These are phyloP conservation scores for Drosophila insularis DNA, from an alignment of 1,140 invertebrate genomes.

Conservation along the genomic window DNA sequence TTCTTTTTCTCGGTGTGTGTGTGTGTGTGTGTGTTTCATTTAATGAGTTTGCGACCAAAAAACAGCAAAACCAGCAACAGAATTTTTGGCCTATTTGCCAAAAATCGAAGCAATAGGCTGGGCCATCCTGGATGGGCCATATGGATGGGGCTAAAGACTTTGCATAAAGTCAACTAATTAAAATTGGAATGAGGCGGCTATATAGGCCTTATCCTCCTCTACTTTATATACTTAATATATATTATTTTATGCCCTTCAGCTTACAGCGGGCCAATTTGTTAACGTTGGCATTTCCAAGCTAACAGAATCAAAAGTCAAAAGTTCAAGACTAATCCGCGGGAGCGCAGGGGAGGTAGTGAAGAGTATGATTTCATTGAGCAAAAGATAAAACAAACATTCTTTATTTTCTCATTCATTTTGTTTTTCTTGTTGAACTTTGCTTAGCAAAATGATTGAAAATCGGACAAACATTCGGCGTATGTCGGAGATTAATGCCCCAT, in stretches of 20 bases:
- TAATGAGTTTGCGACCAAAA: slow-evolving; percentile 56
- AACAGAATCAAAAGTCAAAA: background rate
- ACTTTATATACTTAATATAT: background rate
- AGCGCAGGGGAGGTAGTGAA: background rate
- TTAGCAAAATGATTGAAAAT: background rate
- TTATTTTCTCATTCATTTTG: background rate
- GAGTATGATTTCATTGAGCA: background rate
- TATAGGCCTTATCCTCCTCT: background rate
- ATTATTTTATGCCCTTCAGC: slow-evolving; percentile 16
- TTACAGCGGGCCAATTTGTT: slow-evolving; percentile 40
- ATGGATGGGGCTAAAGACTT: slow-evolving; percentile 12
- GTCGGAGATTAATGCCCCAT: background rate
- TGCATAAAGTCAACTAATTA: slow-evolving; percentile 61
- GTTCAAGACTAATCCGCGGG: too few species aligned
- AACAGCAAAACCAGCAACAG: slow-evolving; percentile 23
- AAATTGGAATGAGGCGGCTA: slow-evolving; percentile 14
- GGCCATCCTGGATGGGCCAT: background rate
- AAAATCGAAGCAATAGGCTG: slow-evolving; percentile 34
- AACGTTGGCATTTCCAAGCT: slow-evolving; percentile 30
- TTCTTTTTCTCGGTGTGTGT: slow-evolving; percentile 8
- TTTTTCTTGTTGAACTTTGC: background rate
- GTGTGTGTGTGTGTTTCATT: slow-evolving; percentile 29
- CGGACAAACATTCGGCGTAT: background rate
- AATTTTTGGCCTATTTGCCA: slow-evolving; percentile 48
- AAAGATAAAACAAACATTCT: background rate